Evolutionary conservation across 2,797 vertebrate species (phyloP), one percentile per base, ranked within the genome.

Genomic region (Fringilla coelebs): DNA sequence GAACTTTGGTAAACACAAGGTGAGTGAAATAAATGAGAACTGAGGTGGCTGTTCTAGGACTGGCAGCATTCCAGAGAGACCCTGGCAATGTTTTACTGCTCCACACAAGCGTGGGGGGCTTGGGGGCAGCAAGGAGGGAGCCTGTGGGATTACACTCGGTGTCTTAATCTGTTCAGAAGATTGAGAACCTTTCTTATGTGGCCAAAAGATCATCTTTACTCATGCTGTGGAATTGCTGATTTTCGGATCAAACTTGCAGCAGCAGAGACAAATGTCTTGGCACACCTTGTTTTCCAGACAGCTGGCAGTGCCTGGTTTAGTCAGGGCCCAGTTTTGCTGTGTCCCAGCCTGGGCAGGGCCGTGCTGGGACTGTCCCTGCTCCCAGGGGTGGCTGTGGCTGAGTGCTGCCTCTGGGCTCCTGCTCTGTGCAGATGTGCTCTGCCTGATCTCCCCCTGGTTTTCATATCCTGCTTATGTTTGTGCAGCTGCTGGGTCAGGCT

Each of bases 1-100:
- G 63, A 99, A 98, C 71, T 98, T 99, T 3, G 94, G 97, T 26
- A 99, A 99, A 94, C 98, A 99, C 93, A 99, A 99, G 98, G 99
- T 99, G 98, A 97, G 98, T 71, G 66, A 55, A 89, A 65, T 0
- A 45, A 89, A 54, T 1, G n/a, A 58, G 78, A 88, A 15, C 34
- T 80, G 7, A 0, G 38, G 41, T 45, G 78, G 58, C 29, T 88
- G 16, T 43, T 58, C 15, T 25, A 13, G 48, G 22, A 15, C 32
- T 82, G 78, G 20, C 49, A 76, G 82, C 46, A 20, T 58, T 72
- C n/a, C 67, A 31, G 78, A 66, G 78, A 66, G 63, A 9, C 29
- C 38, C 46, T 13, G 49, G 54, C 34, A 22, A 1, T 62, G 38
- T 45, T 45, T 60, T 38, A 17, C 8, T 55, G 63, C 54, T 43